Evolutionary conservation across 2,888 invertebrate species (phyloP), one percentile per base, ranked within the genome.

Genomic region (Autographa pulchrina): DNA sequence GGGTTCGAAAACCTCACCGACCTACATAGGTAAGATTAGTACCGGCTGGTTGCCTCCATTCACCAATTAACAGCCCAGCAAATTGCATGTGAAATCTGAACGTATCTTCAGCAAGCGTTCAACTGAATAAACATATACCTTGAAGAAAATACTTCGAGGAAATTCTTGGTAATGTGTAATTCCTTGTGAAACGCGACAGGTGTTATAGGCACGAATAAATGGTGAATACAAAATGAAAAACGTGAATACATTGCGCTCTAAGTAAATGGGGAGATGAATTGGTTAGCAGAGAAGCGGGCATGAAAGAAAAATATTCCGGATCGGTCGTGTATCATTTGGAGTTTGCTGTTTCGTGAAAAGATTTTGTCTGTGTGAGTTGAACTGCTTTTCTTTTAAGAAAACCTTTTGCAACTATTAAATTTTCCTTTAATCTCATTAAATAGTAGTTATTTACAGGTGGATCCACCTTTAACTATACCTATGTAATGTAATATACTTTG

Each of bases 151-250:
- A 66, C 78, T 41, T 54, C 63, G 38, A 32, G 31, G 18, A 65
- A 64, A 14, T 78, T 75, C 71, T 64, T 25, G 25, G 25, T 25
- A 25, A 25, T 25, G 65, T 75, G 78, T 74, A 78, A 78, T 62
- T 59, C 75, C 58, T 61, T 78, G 78, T 56, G 78, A 78, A 68
- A 62, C 59, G 60, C 60, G 78, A 35, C 78, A 78, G 78, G 71
- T 78, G 78, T 32, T 65, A 25, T 20, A 38, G 60, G 59, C 59
- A 59, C 70, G 62, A 71, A 35, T 66, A 68, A 78, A 77, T 68
- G 60, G 63, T 52, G 43, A 61, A n/a, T n/a, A n/a, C n/a, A n/a
- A n/a, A n/a, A n/a, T n/a, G n/a, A n/a, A n/a, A n/a, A 58, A 68
- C 59, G 13, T 62, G 65, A 68, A 69, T 64, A 78, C 75, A 67